Conservation (phyloP, 2,888 invertebrate genomes). For the Poecilus cupreus region DNA sequence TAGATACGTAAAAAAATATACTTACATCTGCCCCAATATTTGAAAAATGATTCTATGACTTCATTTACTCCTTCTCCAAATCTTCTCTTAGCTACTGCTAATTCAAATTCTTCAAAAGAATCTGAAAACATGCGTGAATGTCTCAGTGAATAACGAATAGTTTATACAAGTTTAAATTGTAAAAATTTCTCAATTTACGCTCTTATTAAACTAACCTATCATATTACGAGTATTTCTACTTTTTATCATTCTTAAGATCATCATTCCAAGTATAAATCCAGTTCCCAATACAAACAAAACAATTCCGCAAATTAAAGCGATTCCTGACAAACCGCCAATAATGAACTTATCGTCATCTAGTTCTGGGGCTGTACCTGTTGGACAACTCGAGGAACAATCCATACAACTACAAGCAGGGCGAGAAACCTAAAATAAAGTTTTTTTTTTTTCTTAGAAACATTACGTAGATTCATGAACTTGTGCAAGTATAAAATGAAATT, state of each 20-base stretch:
- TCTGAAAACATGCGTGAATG: too few species aligned
- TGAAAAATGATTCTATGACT: constrained; percentile 70
- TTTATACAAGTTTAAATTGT: neutral
- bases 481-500: neutral
- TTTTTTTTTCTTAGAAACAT: neutral
- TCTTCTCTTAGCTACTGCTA: neutral
- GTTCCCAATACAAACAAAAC: constrained; percentile 73
- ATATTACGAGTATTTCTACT: neutral
- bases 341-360: constrained; percentile 72
- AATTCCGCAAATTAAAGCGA: constrained; percentile 79
- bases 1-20: constrained; percentile 46
- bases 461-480: neutral
- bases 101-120: constrained; percentile 2
- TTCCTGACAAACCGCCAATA: constrained; percentile 79
- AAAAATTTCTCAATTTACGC: neutral
- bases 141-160: neutral
- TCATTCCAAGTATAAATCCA: constrained; percentile 65
- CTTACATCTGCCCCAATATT: constrained; percentile 72
- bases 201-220: neutral
- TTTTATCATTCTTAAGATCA: neutral
- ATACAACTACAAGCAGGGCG: constrained; percentile 83
- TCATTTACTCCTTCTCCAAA: constrained; percentile 56
- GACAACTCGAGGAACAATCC: constrained; percentile 82
- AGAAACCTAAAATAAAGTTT: neutral
- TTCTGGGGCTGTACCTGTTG: constrained; percentile 72